Conservation (phyloP, 2,113 vertebrate genomes). For the Tricholaema leucomelas region DNA sequence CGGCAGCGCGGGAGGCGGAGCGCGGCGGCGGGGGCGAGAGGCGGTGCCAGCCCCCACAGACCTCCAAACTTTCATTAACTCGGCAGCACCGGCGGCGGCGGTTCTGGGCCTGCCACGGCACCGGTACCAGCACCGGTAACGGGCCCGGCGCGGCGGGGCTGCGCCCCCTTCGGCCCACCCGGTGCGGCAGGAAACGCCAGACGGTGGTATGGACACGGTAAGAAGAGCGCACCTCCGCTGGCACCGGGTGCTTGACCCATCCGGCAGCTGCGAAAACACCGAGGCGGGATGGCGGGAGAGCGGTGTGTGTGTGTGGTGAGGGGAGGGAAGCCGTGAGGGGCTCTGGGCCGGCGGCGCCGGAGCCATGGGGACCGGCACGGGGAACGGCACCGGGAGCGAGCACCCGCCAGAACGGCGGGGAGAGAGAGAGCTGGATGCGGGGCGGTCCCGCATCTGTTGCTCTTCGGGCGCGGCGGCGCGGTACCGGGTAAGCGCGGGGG, state of each 20-base stretch:
- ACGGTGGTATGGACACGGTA: conserved; percentile 25
- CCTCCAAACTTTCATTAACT: conserved; percentile 64
- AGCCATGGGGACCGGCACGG: neutral
- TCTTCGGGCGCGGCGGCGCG: neutral
- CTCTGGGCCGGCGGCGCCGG: neutral
- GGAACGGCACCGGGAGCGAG: neutral
- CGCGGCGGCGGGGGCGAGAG: conserved; percentile 31
- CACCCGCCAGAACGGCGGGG: neutral
- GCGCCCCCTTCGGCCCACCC: neutral
- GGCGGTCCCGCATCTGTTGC: conserved; percentile 34
- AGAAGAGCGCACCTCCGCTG: neutral
- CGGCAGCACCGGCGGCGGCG: neutral
- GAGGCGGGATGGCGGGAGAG: neutral
- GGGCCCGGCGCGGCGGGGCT: neutral
- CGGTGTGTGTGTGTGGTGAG: neutral
- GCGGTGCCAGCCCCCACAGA: conserved; percentile 32
- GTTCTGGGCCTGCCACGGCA: neutral
- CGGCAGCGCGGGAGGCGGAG: conserved; percentile 5
- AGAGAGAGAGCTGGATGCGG: neutral
- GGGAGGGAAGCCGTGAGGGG: neutral
- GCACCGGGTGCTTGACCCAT: neutral
- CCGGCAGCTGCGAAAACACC: neutral
- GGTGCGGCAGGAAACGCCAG: neutral
- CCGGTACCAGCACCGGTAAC: neutral
- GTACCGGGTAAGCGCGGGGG: neutral